phyloP scores from a whole-genome alignment of 2,797 vertebrate species.

The Falco columbarius region DNA sequence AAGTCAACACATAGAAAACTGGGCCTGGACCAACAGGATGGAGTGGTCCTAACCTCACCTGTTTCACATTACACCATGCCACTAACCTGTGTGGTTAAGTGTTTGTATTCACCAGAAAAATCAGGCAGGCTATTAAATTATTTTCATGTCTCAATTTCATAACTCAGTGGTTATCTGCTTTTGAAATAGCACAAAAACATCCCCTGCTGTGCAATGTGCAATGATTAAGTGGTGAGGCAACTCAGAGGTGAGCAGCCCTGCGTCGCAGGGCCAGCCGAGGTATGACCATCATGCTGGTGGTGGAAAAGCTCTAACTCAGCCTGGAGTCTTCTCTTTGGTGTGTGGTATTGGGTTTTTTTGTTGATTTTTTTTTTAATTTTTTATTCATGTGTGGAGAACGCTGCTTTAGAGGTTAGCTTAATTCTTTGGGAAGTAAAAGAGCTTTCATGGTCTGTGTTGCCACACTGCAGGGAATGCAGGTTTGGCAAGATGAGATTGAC shows the following conservation, averaged over 20 bases:
- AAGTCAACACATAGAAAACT: background rate
- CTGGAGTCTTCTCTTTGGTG: background rate
- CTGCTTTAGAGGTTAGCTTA: background rate
- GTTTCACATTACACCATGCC: background rate
- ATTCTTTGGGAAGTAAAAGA: background rate
- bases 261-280: fast-evolving
- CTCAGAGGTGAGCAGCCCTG: background rate
- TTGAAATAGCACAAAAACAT: background rate
- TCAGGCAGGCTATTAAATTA: background rate
- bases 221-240: background rate
- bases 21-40: background rate
- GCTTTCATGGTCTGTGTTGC: background rate
- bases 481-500: background rate
- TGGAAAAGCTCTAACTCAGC: background rate
- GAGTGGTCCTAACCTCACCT: background rate
- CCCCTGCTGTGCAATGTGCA: background rate
- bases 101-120: background rate
- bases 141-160: background rate
- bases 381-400: background rate
- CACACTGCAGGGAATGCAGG: background rate
- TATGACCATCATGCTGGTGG: background rate
- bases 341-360: background rate
- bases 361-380: background rate
- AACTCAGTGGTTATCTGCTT: background rate
- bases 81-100: background rate